Percentiles rank a stretch among this genome's conserved stretches.
Evolutionary conservation across 2,888 invertebrate genomes (phyloP).

Genomic region (Thera britannica): DNA sequence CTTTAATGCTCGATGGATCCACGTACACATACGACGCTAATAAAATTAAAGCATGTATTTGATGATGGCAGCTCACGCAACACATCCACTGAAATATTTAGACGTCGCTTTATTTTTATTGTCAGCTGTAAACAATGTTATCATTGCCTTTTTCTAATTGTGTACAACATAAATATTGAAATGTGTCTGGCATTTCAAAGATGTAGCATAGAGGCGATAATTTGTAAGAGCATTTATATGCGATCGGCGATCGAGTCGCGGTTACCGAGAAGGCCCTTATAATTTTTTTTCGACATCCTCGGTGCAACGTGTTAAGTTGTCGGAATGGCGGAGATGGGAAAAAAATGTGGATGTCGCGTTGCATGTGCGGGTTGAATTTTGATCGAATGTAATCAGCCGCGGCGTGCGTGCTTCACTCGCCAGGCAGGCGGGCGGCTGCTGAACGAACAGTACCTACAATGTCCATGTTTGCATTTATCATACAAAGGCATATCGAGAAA

Average conservation of each 20-base stretch:
- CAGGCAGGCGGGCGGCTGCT: constrained; percentile 23
- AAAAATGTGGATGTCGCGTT: constrained; percentile 58
- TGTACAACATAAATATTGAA: constrained; percentile 42
- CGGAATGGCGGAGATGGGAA: constrained; percentile 59
- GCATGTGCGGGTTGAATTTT: constrained; percentile 65
- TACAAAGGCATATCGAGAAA: constrained; percentile 18
- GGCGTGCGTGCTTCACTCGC: constrained; percentile 44
- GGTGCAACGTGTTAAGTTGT: constrained; percentile 66
- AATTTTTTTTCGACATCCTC: constrained; percentile 66
- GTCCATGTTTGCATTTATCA: constrained; percentile 31
- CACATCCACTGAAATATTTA: constrained; percentile 45
- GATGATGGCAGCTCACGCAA: constrained; percentile 55
- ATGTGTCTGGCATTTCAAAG: constrained; percentile 47
- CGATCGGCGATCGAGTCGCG: constrained; percentile 46
- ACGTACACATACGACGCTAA: constrained; percentile 49
- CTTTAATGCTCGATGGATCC: constrained; percentile 51
- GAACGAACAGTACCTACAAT: constrained; percentile 46
- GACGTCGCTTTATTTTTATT: constrained; percentile 48
- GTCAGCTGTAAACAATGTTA: constrained; percentile 48
- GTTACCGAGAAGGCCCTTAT: constrained; percentile 54
- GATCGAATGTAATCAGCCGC: constrained; percentile 51
- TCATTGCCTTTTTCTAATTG: constrained; percentile 53
- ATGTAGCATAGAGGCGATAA: constrained; percentile 48
- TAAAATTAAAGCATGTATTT: constrained; percentile 59
- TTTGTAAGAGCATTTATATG: constrained; percentile 58